phyloP scores from a whole-genome alignment of 2,113 vertebrate species.

The Cyanoliseus patagonus region DNA sequence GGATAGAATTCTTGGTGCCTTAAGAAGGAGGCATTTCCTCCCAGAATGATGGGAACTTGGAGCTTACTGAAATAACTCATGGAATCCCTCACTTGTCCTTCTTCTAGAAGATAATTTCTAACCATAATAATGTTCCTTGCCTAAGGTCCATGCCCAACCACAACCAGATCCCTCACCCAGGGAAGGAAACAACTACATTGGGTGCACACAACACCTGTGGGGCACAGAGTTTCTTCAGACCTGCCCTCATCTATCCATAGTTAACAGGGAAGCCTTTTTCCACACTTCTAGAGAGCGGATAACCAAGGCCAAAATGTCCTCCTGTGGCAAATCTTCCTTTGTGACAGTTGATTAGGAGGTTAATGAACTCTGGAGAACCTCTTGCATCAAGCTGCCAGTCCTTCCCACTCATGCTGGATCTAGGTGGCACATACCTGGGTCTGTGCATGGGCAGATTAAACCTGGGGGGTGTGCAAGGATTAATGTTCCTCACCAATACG shows the following conservation, averaged over 20 bases:
- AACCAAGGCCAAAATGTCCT: not conserved
- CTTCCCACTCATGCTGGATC: not conserved
- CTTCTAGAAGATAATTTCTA: not conserved
- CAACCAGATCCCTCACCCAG: not conserved
- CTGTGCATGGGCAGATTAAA: not conserved
- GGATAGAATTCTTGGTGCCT: not conserved
- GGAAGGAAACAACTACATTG: not conserved
- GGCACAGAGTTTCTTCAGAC: not conserved
- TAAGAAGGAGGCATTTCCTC: not conserved
- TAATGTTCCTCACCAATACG: conserved; percentile 85
- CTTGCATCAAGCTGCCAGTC: not conserved
- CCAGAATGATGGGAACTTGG: not conserved
- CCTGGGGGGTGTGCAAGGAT: not conserved
- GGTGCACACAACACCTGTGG: not conserved
- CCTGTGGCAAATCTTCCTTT: not conserved
- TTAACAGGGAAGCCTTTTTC: not conserved
- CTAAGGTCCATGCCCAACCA: not conserved
- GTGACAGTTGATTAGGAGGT: not conserved
- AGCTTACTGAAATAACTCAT: not conserved
- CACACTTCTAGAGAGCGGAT: not conserved
- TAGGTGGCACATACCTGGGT: not conserved
- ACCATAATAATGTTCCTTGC: not conserved
- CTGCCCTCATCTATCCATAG: not conserved
- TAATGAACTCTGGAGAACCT: not conserved
- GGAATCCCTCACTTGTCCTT: not conserved